These are phyloP conservation scores for Nothocercus julius DNA, from an alignment of 2,113 vertebrate genomes.

Conservation along the genomic window DNA sequence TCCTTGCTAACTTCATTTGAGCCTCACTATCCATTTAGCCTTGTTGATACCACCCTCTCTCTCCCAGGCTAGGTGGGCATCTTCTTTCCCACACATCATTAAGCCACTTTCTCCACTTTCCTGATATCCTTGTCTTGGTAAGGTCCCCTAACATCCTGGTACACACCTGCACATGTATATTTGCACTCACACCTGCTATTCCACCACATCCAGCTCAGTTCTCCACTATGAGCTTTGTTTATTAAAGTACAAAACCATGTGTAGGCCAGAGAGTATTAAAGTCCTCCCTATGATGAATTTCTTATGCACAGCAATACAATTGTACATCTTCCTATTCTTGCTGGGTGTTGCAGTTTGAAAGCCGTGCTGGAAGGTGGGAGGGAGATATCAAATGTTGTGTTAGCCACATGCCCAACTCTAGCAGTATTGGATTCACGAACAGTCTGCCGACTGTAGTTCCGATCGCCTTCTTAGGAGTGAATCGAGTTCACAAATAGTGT, in stretches of 20 bases:
- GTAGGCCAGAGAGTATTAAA: background rate
- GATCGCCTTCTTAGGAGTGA: no score
- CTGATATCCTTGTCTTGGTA: background rate
- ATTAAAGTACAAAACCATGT: background rate
- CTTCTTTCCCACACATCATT: background rate
- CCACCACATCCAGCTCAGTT: background rate
- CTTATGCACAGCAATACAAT: background rate
- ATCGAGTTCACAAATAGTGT: no score
- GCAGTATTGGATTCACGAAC: no score
- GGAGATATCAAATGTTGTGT: no score
- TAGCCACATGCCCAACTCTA: no score
- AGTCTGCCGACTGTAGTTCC: no score
- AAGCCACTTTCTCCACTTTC: background rate
- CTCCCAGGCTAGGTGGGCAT: background rate
- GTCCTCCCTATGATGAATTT: background rate
- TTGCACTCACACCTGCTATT: background rate
- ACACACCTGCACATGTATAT: background rate
- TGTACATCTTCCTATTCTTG: background rate
- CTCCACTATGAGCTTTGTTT: background rate
- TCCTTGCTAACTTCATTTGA: background rate
- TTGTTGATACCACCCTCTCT: background rate
- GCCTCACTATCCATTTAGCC: background rate
- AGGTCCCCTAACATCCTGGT: background rate
- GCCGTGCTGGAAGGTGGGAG: no score
- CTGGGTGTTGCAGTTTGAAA: no score